Evolutionary conservation across 1,140 invertebrate species (phyloP).

Genomic region (Papilio dardanus): DNA sequence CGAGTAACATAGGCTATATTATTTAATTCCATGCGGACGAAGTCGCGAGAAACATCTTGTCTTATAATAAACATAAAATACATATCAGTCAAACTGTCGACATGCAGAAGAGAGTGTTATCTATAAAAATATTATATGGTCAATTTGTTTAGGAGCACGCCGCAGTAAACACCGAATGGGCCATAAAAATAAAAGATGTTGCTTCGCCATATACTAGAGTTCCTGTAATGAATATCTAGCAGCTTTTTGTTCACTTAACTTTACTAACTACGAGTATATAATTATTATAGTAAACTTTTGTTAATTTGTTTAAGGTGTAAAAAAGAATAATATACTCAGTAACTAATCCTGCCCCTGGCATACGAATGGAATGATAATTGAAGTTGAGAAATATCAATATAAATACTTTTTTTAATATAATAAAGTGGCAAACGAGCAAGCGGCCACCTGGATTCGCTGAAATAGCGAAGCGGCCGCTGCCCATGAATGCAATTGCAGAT

Average conservation of each 20-base stretch:
- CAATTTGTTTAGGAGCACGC: background rate
- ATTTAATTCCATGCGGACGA: background rate
- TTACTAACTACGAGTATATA: background rate
- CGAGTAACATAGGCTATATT: background rate
- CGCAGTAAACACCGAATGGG: slow-evolving; percentile 15
- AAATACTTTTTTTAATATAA: too few relatives aligned
- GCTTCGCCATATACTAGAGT: background rate
- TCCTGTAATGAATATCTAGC: background rate
- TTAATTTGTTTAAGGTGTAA: too few relatives aligned
- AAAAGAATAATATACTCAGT: too few relatives aligned
- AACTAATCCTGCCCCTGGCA: too few relatives aligned
- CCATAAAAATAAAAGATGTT: slow-evolving; percentile 14
- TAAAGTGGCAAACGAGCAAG: too few relatives aligned
- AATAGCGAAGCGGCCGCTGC: too few relatives aligned
- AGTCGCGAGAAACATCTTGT: background rate
- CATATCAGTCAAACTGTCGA: background rate
- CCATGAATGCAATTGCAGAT: too few relatives aligned
- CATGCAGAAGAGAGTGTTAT: background rate
- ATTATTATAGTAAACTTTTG: too few relatives aligned
- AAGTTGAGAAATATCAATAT: too few relatives aligned
- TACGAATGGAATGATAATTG: too few relatives aligned
- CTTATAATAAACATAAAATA: background rate
- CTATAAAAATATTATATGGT: slow-evolving; percentile 4
- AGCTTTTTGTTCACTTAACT: background rate
- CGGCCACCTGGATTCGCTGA: too few relatives aligned